These are phyloP conservation scores for Coptodon rendalli DNA, from an alignment of 2,113 vertebrate genomes.

Conservation along the genomic window DNA sequence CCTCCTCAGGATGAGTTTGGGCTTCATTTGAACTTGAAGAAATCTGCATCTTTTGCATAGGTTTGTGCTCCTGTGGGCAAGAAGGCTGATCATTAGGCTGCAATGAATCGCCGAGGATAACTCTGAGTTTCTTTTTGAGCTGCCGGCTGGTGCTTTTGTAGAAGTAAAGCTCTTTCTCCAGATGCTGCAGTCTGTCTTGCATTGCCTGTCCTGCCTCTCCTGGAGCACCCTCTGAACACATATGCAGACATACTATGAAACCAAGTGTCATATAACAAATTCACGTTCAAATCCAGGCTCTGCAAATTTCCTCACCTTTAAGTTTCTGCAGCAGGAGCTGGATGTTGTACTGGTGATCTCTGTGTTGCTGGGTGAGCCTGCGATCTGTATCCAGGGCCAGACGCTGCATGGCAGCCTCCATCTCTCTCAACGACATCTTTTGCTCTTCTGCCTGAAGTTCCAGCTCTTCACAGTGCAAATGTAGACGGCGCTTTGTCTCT, in stretches of 20 bases:
- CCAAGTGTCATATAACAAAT: background rate
- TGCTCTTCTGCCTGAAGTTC: slow-evolving; percentile 74
- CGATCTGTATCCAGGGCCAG: slow-evolving; percentile 78
- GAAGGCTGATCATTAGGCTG: slow-evolving; percentile 11
- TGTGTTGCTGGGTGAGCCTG: slow-evolving; percentile 77
- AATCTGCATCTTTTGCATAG: background rate
- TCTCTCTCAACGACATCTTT: slow-evolving; percentile 61
- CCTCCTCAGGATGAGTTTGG: background rate
- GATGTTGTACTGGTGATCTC: slow-evolving; percentile 80
- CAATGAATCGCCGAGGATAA: slow-evolving; percentile 46
- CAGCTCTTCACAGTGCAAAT: slow-evolving; percentile 76
- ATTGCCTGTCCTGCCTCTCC: slow-evolving; percentile 64
- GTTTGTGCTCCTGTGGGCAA: background rate
- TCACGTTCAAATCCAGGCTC: background rate
- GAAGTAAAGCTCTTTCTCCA: slow-evolving; percentile 89
- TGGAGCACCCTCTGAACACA: slow-evolving; percentile 66
- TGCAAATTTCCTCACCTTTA: slow-evolving; percentile 67
- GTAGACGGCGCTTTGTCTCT: slow-evolving; percentile 72
- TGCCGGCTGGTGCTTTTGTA: slow-evolving; percentile 88
- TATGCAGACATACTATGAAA: background rate
- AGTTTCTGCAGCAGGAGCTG: slow-evolving; percentile 77
- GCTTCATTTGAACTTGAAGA: background rate
- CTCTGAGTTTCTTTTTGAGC: slow-evolving; percentile 82
- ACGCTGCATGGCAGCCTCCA: slow-evolving; percentile 76
- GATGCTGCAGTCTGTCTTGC: slow-evolving; percentile 77